phyloP scores from a whole-genome alignment of 2,113 vertebrate genomes.

The Phainopepla nitens region DNA sequence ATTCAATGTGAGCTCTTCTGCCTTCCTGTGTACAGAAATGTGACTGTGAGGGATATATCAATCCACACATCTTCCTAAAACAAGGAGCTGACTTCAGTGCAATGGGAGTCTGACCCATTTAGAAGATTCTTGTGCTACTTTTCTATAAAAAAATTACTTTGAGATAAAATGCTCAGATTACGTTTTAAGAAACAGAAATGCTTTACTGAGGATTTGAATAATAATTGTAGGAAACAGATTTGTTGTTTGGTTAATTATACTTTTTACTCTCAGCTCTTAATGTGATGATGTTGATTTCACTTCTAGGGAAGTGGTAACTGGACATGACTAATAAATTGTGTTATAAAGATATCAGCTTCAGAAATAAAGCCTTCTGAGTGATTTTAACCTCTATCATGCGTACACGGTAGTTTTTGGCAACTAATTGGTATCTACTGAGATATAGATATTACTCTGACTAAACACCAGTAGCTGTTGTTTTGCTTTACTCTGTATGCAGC shows the following conservation, averaged over 20 bases:
- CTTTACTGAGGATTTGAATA: conserved; percentile 46
- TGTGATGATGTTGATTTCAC: conserved; percentile 9
- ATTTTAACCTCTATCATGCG: conserved; percentile 53
- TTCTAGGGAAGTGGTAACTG: conserved; percentile 40
- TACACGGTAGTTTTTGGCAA: conserved; percentile 24
- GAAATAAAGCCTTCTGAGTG: conserved; percentile 28
- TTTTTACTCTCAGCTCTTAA: conserved; percentile 1
- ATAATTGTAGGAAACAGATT: conserved; percentile 48
- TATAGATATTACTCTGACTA: not conserved
- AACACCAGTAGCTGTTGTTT: not conserved
- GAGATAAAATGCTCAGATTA: conserved; percentile 20
- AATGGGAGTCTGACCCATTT: not conserved
- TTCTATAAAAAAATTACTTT: not conserved
- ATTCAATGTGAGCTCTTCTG: not conserved
- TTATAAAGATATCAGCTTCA: conserved; percentile 36
- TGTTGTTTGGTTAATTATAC: conserved; percentile 34
- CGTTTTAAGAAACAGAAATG: conserved; percentile 11
- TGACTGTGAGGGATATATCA: not conserved
- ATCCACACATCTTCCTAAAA: not conserved
- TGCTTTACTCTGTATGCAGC: not conserved
- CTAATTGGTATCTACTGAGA: not conserved
- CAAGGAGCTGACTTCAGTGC: not conserved
- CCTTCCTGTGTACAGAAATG: not conserved
- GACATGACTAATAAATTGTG: conserved; percentile 42
- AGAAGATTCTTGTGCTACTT: not conserved